Conservation (phyloP, 1,140 invertebrate genomes). For the Lamellibrachia luymesi region DNA sequence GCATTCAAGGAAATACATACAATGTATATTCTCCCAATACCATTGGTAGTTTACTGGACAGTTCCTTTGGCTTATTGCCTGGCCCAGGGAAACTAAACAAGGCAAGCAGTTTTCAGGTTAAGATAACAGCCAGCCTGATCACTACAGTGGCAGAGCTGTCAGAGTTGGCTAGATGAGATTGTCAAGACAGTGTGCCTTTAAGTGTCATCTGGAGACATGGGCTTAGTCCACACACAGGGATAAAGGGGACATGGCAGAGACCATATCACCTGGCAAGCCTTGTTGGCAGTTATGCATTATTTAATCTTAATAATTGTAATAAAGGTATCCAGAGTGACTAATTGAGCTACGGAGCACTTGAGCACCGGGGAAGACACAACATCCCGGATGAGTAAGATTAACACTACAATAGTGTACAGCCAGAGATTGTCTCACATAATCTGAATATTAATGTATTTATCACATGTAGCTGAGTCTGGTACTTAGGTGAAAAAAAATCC, state of each 20-base stretch:
- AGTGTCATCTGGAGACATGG: too few species aligned
- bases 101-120: background rate
- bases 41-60: background rate
- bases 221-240: too few species aligned
- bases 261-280: background rate
- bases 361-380: background rate
- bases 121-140: background rate
- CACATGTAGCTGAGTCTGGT: background rate
- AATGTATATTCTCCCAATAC: background rate
- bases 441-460: background rate
- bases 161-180: too few species aligned
- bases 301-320: background rate
- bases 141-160: background rate
- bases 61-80: background rate
- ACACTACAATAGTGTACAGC: background rate
- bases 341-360: background rate
- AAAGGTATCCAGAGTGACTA: background rate
- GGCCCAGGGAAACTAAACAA: background rate
- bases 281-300: conserved; percentile 1
- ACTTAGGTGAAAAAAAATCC: too few species aligned
- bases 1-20: too few species aligned
- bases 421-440: background rate
- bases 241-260: too few species aligned
- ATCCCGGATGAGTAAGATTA: background rate
- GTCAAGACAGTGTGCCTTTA: too few species aligned